Evolutionary conservation across 2,888 invertebrate species (phyloP).

Genomic region (Scaeva pyrastri): DNA sequence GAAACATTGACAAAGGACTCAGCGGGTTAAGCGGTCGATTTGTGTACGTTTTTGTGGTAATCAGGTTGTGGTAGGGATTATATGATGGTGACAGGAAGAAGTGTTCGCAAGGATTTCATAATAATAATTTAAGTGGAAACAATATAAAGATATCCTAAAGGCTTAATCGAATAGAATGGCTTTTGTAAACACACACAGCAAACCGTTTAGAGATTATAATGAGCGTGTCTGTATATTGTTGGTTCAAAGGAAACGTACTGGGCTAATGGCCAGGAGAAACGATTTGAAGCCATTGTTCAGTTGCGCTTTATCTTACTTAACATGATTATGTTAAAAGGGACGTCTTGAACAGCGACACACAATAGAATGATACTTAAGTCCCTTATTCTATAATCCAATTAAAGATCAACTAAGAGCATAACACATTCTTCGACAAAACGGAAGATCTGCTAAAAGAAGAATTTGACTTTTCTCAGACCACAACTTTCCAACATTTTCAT

Average conservation of each 20-base stretch:
- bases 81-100: constrained; percentile 2
- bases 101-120: not conserved
- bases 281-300: not conserved
- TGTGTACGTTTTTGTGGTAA: constrained; percentile 45
- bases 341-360: too few species aligned
- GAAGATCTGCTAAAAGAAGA: too few species aligned
- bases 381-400: too few species aligned
- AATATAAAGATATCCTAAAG: constrained; percentile 18
- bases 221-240: not conserved
- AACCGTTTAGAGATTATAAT: constrained; percentile 1
- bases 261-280: not conserved
- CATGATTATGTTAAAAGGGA: too few species aligned
- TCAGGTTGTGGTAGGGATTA: constrained; percentile 49
- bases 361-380: too few species aligned
- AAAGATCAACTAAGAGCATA: too few species aligned
- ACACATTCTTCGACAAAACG: too few species aligned
- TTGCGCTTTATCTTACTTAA: too few species aligned
- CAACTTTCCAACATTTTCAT: too few species aligned
- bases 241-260: not conserved
- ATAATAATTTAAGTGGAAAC: constrained; percentile 6
- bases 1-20: constrained; percentile 37
- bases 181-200: constrained; percentile 1
- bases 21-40: constrained; percentile 62
- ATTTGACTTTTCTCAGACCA: too few species aligned
- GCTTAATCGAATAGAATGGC: constrained; percentile 18